A percentile compares a stretch with the other conserved stretches of the same genome.
These are phyloP conservation scores for Paramisgurnus dabryanus DNA, from an alignment of 2,113 vertebrate genomes.

Conservation along the genomic window DNA sequence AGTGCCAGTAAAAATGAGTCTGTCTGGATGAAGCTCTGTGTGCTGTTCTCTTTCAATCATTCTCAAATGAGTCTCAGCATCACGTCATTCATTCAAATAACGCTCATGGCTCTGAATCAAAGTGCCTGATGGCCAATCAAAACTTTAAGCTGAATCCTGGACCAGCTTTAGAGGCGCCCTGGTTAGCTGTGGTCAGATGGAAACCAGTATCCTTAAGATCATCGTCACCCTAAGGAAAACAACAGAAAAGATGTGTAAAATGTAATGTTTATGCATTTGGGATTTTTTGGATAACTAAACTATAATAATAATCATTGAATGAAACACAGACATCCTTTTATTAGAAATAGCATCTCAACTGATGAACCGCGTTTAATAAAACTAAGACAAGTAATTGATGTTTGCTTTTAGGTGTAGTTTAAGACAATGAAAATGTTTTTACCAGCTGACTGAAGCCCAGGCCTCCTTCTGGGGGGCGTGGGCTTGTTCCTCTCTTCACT, in stretches of 20 bases:
- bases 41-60: constrained; percentile 17
- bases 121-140: constrained; percentile 60
- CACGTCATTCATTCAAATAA: constrained; percentile 20
- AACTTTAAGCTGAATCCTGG: constrained; percentile 98
- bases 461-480: constrained; percentile 89
- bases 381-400: background rate
- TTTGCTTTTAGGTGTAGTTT: no score
- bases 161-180: constrained; percentile 92
- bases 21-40: background rate
- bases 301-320: no score
- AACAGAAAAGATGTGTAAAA: constrained; percentile 8
- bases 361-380: background rate
- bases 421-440: constrained; percentile 45
- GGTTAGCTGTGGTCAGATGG: constrained; percentile 93
- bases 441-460: constrained; percentile 95
- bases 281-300: background rate
- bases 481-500: constrained; percentile 94
- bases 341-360: no score
- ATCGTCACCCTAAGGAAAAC: constrained; percentile 83
- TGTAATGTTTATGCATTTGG: background rate
- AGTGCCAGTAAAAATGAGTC: background rate
- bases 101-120: background rate
- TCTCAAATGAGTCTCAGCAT: constrained; percentile 40
- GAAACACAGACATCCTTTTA: no score
- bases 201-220: constrained; percentile 95